phyloP scores from a whole-genome alignment of 2,888 invertebrate genomes.

The Cataglyphis livida region DNA sequence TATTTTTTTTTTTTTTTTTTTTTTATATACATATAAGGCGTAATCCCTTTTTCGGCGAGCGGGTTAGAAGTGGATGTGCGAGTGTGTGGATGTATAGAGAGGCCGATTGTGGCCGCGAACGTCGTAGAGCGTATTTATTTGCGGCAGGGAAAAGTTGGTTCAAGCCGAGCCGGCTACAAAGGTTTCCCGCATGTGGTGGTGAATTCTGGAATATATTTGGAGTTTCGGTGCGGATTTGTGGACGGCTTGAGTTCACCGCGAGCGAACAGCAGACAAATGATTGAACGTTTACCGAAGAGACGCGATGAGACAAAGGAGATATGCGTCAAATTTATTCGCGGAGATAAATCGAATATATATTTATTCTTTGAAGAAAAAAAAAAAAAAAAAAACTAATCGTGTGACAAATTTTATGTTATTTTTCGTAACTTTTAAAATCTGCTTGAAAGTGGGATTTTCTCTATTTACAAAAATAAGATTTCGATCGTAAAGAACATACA shows the following conservation, averaged over 20 bases:
- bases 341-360: slow-evolving; percentile 10
- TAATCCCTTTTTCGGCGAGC: slow-evolving; percentile 54
- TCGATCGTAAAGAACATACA: neutral
- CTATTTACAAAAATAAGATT: neutral
- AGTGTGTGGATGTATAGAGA: slow-evolving; percentile 7
- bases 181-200: slow-evolving; percentile 18
- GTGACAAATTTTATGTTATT: neutral
- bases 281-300: slow-evolving; percentile 46
- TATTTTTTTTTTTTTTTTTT: neutral
- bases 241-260: slow-evolving; percentile 45
- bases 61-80: neutral
- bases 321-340: slow-evolving; percentile 39
- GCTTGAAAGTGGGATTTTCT: neutral
- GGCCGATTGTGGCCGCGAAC: slow-evolving; percentile 52
- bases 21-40: slow-evolving; percentile 15
- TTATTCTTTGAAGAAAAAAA: neutral
- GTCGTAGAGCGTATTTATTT: slow-evolving; percentile 61
- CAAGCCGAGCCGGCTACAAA: slow-evolving; percentile 53
- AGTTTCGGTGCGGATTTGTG: slow-evolving; percentile 52
- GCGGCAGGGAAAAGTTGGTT: slow-evolving; percentile 66
- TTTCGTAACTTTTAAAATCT: neutral
- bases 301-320: slow-evolving; percentile 20
- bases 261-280: slow-evolving; percentile 44
- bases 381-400: neutral
- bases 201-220: slow-evolving; percentile 45